These are phyloP conservation scores for Mastigias papua DNA, from an alignment of 30 jellyfish, hydroid and myxozoan species.

Conservation along the genomic window DNA sequence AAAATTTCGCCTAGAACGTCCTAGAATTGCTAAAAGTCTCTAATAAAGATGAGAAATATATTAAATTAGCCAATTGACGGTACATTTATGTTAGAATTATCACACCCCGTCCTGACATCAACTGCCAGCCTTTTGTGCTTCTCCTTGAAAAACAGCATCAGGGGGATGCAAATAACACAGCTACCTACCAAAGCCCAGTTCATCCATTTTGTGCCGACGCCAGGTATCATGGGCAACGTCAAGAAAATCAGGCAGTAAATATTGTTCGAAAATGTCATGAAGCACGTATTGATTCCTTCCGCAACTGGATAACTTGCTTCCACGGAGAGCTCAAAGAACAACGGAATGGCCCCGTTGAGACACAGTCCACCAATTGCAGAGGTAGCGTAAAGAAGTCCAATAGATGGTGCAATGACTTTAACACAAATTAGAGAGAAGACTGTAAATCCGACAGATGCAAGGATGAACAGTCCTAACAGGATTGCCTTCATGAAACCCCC, in stretches of 20 bases:
- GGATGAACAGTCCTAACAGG: slow-evolving; percentile 77
- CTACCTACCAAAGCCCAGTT: slow-evolving; percentile 97
- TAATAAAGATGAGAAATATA: too few species aligned
- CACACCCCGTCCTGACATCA: slow-evolving; percentile 75
- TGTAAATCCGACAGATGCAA: slow-evolving; percentile 90
- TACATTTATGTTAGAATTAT: slow-evolving; percentile 4
- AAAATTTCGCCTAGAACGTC: too few species aligned
- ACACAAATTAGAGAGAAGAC: slow-evolving; percentile 89
- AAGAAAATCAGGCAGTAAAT: slow-evolving; percentile 89
- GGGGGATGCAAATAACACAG: slow-evolving; percentile 92
- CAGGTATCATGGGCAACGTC: slow-evolving; percentile 95
- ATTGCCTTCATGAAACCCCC: slow-evolving; percentile 93
- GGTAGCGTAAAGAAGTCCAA: slow-evolving; percentile 83
- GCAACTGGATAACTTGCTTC: slow-evolving; percentile 99
- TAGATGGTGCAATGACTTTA: slow-evolving; percentile 83
- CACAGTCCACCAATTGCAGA: slow-evolving; percentile 93
- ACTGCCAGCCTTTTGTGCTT: slow-evolving; percentile 88
- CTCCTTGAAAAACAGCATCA: slow-evolving; percentile 95
- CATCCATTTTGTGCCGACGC: slow-evolving; percentile 95
- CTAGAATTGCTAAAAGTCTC: too few species aligned
- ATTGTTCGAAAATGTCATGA: slow-evolving; percentile 98
- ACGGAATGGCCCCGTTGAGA: slow-evolving; percentile 97
- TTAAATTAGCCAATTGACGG: too few species aligned
- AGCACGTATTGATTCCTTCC: slow-evolving; percentile 98
- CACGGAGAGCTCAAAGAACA: slow-evolving; percentile 96